Evolutionary conservation across 2,797 vertebrate genomes (phyloP), one percentile per base, ranked within the genome.

Genomic region (Macrochelys suwanniensis): DNA sequence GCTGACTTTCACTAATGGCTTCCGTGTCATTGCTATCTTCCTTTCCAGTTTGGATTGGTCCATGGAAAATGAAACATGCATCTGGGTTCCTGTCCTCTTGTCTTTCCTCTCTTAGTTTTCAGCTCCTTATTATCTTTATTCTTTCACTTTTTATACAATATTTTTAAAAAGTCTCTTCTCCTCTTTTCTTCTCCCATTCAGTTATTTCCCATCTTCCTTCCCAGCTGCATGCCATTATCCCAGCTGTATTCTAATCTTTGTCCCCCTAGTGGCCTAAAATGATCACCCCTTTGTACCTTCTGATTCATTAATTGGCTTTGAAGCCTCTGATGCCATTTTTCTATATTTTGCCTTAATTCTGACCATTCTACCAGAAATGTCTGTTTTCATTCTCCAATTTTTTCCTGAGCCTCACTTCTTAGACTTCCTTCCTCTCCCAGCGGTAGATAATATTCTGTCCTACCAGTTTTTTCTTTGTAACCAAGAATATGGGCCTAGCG

Each of bases 381-480:
- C 47, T 82, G 42, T 6, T 87, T 93, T 65, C 57, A 49, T 77
- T 77, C 15, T 16, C 13, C 8, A 49, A 5, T 49, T 77, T 77
- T 77, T 47, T 47, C 42, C 42, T 49, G 90, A 90, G 51, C 12
- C 11, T 11, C 25, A 51, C 79, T 92, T 53, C 54, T 88, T 76
- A 61, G 45, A 50, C 15, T 57, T 77, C 13, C 28, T 87, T 33
- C 26, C 86, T 85, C 17, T 74, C 57, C 78, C 88, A 51, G 16
- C 42, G 16, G 5, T 82, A 92, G 93, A 88, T 68, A 91, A 92
- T 93, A 96, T 53, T 45, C 87, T 88, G 87, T 76, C 80, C 89
- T 82, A 92, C 82, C 65, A 81, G n/a, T 82, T 88, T 90, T 56
- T 91, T 93, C n/a, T 87, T 9, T 92, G 1, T 89, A 91, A 94